Evolutionary conservation across 2,888 invertebrate species (phyloP), one percentile per base, ranked within the genome.

Genomic region (Plagodis pulveraria): DNA sequence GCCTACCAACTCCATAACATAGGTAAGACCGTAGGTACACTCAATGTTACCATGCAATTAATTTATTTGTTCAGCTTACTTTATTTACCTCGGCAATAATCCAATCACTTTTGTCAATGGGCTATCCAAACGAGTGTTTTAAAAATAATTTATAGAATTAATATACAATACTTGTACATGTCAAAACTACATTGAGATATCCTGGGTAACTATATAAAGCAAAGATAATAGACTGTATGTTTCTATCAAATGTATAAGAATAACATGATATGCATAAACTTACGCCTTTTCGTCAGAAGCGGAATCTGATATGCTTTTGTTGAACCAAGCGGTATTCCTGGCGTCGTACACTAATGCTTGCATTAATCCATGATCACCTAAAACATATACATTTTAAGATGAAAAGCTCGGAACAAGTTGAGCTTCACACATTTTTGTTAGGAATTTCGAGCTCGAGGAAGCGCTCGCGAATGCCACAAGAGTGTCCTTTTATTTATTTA

Each of bases 31-130:
- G 4, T 22, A 22, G 22, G 22, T 22, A 22, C 2, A 4, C 5
- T 4, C 36, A 36, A 1, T 40, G 8, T 0, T 10, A 40, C 10
- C 40, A 40, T 10, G 10, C 40, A 40, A 10, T 40, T 1, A 5
- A 40, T 63, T 54, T 60, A 22, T 59, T 54, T 60, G 66, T 58
- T 58, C 60, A 36, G 50, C 68, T 77, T 88, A 95, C 95, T 94
- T 95, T 98, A 98, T 94, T 95, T 98, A 98, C 98, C 98, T 98
- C 95, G 97, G 96, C 94, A 97, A 94, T 88, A 97, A 95, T 94
- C 97, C 96, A 95, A 97, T 97, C 96, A 97, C 96, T 94, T 96
- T 96, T 92, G 97, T 97, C 94, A 98, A 97, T 92, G 97, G 97
- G 93, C 94, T 95, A 94, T 93, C 93, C 93, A 87, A 89, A 87